These are phyloP conservation scores for Holotrichia oblita DNA, from an alignment of 1,140 invertebrate genomes.

Conservation along the genomic window DNA sequence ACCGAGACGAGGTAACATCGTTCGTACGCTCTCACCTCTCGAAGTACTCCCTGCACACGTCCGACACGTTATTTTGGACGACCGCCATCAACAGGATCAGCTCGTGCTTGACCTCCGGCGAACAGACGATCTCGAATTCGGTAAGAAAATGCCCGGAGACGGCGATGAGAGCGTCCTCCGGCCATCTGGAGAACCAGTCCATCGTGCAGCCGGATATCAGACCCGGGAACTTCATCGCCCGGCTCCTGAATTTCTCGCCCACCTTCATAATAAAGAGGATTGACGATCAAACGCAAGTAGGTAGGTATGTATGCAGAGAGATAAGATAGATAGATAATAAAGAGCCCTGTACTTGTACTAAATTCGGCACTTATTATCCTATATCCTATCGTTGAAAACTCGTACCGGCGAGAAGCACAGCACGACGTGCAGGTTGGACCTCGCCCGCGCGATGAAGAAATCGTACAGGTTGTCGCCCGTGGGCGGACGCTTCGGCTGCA, in stretches of 20 bases:
- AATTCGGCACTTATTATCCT: too few species aligned
- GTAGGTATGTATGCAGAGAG: too few species aligned
- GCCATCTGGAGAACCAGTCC: slow-evolving; percentile 92
- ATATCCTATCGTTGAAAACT: slow-evolving; percentile 53
- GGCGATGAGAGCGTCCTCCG: slow-evolving; percentile 81
- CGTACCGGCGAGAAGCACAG: slow-evolving; percentile 89
- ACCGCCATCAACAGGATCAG: slow-evolving; percentile 83
- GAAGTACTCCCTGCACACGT: slow-evolving; percentile 79
- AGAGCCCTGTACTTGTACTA: too few species aligned
- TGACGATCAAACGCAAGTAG: too few species aligned
- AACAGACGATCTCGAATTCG: slow-evolving; percentile 76
- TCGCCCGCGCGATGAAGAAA: slow-evolving; percentile 81
- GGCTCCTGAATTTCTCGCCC: slow-evolving; percentile 80
- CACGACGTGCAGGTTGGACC: slow-evolving; percentile 84
- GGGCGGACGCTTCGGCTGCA: slow-evolving; percentile 76
- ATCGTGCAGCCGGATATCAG: slow-evolving; percentile 90
- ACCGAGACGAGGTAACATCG: too few species aligned
- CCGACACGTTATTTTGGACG: slow-evolving; percentile 82
- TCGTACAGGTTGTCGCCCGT: slow-evolving; percentile 87
- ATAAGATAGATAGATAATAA: too few species aligned
- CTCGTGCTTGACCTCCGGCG: slow-evolving; percentile 74
- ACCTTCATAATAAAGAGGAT: slow-evolving; percentile 64
- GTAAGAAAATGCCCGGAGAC: slow-evolving; percentile 82
- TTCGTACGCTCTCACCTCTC: slow-evolving; percentile 67
- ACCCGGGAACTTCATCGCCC: slow-evolving; percentile 82